Evolutionary conservation across 2,113 vertebrate genomes (phyloP).

Genomic region (Brienomyrus brachyistius): DNA sequence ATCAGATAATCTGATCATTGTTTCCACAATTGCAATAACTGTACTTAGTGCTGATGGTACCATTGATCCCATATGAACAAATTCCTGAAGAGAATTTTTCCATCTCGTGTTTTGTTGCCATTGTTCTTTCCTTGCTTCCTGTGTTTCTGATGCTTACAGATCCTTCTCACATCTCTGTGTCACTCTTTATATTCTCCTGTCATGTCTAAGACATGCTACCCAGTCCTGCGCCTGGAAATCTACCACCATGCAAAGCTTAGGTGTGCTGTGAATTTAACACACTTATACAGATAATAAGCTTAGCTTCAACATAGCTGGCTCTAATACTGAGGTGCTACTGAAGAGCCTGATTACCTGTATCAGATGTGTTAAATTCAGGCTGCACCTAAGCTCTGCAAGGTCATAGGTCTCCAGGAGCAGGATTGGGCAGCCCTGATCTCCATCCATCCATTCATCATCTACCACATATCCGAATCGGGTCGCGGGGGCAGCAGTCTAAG

Average conservation of each 20-base stretch:
- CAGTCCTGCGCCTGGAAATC: neutral
- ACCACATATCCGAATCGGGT: too few relatives aligned
- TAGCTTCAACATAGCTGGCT: neutral
- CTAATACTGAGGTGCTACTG: neutral
- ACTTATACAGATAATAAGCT: neutral
- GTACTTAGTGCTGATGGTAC: neutral
- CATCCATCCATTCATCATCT: too few relatives aligned
- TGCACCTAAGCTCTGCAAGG: neutral
- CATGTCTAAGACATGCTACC: neutral
- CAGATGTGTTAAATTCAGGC: neutral
- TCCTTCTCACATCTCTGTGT: neutral
- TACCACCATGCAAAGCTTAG: neutral
- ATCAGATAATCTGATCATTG: neutral
- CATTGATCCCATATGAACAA: neutral
- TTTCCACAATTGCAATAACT: neutral
- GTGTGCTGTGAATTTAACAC: neutral
- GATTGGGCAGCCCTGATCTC: neutral
- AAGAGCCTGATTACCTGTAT: neutral
- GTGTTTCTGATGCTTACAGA: neutral
- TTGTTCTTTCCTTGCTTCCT: neutral
- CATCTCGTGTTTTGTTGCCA: neutral
- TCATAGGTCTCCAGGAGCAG: neutral
- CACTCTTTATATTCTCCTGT: neutral
- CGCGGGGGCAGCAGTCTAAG: too few relatives aligned
- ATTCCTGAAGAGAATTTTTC: neutral